Evolutionary conservation across 2,888 invertebrate species (phyloP).

Genomic region (Ormyrus rosae): DNA sequence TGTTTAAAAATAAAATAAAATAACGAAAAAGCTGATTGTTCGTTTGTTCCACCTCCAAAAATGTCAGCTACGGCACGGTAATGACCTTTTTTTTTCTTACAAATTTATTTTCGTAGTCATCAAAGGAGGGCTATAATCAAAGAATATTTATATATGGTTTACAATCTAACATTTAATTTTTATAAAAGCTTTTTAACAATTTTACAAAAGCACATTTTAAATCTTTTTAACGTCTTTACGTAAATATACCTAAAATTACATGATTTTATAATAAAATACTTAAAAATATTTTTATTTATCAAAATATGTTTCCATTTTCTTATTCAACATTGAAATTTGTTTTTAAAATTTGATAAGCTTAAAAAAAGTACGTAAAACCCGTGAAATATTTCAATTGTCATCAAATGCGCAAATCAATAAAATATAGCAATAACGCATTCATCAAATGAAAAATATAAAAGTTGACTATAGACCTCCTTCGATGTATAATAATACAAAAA

Average conservation of each 20-base stretch:
- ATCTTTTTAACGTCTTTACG: conserved; percentile 3
- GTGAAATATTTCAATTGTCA: neutral
- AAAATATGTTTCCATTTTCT: no score
- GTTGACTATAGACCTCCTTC: conserved; percentile 36
- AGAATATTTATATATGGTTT: conserved; percentile 1
- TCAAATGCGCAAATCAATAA: neutral
- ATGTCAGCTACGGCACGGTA: conserved; percentile 39
- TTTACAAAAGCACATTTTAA: conserved; percentile 23
- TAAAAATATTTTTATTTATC: no score
- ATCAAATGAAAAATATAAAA: neutral
- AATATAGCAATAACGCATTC: conserved; percentile 2
- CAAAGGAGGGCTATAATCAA: conserved; percentile 41
- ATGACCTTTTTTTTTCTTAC: conserved; percentile 26
- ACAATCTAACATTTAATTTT: conserved; percentile 19
- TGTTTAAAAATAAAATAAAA: conserved; percentile 40
- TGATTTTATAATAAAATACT: no score
- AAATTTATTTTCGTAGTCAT: neutral
- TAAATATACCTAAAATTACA: no score
- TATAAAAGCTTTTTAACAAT: conserved; percentile 25
- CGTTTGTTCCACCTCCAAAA: conserved; percentile 42
- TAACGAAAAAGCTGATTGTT: conserved; percentile 47
- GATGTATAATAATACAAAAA: conserved; percentile 17
- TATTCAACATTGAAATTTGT: no score
- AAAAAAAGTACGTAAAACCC: no score
- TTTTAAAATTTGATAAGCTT: no score